Base-by-base conservation (phyloP, 2,797 vertebrate genomes). In the Cottoperca gobio region DNA sequence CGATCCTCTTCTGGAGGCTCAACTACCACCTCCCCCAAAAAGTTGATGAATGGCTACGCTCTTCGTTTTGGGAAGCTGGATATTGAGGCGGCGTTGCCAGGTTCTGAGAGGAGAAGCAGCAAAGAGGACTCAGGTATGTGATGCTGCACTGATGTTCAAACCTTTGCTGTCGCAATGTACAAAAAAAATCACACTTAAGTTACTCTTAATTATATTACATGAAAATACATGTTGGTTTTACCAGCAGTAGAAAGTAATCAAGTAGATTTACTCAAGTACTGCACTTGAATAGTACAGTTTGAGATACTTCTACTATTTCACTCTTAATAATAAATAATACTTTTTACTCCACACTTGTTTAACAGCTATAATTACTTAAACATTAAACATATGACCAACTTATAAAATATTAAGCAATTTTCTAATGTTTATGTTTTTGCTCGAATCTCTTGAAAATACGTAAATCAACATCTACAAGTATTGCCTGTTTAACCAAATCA, bases 41-140 rank as follows among this genome's bases (percentile, higher is more conserved):
- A 95, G 71, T 85, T 93, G 39, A 91, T 94, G 70, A 96, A 96
- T 3, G 95, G 95, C 39, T 94, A 93, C 12, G 62, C 91, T 8
- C 81, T 92, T 55, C 93, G 88, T 1, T 93, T 94, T 5, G 94
- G 93, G 68, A 94, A 92, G 79, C 61, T 94, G 54, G 94, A 96
- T 68, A 61, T 94, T 9, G 93, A 94, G 69, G 82, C 90, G 1
- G 82, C 88, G 3, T 83, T 94, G 73, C 84, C 86, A 50, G 87
- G 75, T 28, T 45, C 84, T 8, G 94, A 92, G 60, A 93, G 90
- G 76, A 92, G 91, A 23, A 91, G 77, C 81, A 92, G 86, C 83
- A 95, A 92, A 87, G 95, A 95, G 0, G 91, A 94, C 72, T 72
- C 94, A 90, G 96, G 96, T 96, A 91, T 73, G 88, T 77, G 37